Percentiles rank a stretch among this genome's conserved stretches.
Evolutionary conservation across 1,140 invertebrate genomes (phyloP).

Genomic region (Drosophila mauritiana): DNA sequence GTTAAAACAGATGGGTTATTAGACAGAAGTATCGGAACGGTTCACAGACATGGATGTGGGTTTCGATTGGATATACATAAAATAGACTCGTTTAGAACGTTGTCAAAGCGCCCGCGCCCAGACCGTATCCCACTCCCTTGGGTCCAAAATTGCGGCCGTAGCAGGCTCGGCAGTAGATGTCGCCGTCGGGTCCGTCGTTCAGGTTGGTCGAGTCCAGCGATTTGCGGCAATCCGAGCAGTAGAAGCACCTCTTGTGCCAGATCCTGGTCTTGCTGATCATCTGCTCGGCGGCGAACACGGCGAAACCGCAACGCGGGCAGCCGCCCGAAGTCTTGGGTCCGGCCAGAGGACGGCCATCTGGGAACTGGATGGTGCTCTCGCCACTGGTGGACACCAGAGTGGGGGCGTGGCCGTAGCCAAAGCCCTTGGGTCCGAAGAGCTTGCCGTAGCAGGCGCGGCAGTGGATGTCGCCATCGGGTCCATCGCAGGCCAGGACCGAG

Average conservation of each 20-base stretch:
- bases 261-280: conserved; percentile 96
- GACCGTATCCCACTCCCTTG: conserved; percentile 95
- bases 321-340: conserved; percentile 86
- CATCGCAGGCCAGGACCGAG: conserved; percentile 95
- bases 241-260: conserved; percentile 98
- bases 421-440: conserved; percentile 95
- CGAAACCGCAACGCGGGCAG: conserved; percentile 93
- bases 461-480: conserved; percentile 94
- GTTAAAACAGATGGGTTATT: conserved; percentile 53
- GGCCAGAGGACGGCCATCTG: conserved; percentile 86
- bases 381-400: conserved; percentile 92
- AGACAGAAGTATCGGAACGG: conserved; percentile 61
- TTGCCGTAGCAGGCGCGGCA: conserved; percentile 95
- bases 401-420: conserved; percentile 94
- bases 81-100: conserved; percentile 88
- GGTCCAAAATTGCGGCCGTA: conserved; percentile 97
- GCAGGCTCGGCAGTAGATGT: conserved; percentile 97
- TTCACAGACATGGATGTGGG: conserved; percentile 41
- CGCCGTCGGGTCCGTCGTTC: conserved; percentile 95
- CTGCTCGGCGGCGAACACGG: conserved; percentile 96
- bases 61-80: conserved; percentile 21
- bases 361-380: conserved; percentile 89
- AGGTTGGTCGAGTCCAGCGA: conserved; percentile 96
- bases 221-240: conserved; percentile 95
- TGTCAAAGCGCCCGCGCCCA: conserved; percentile 94